A percentile compares a stretch with the other conserved stretches of the same genome.
phyloP scores from a whole-genome alignment of 1,140 invertebrate genomes.

The Sminthurides bifidus region DNA sequence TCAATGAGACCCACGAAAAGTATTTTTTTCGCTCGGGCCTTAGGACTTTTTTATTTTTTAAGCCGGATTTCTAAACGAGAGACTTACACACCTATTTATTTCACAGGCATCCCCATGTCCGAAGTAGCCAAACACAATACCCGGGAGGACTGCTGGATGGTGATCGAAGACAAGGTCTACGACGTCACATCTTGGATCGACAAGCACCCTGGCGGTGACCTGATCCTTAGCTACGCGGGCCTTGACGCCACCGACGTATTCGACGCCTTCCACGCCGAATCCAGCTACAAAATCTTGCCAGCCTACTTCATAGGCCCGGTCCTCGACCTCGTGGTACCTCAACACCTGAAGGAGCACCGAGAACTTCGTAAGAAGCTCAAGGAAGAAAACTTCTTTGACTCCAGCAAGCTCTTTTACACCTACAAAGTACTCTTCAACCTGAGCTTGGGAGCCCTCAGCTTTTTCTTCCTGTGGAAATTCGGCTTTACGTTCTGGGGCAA shows the following conservation, averaged over 20 bases:
- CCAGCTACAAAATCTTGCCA: slow-evolving; percentile 8
- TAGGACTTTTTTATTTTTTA: too few species aligned
- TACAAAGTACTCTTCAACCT: slow-evolving; percentile 4
- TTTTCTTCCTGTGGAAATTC: not conserved
- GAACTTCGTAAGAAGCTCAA: not conserved
- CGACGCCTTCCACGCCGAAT: slow-evolving; percentile 2
- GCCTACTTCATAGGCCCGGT: not conserved
- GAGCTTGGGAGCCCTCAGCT: not conserved
- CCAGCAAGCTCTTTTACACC: slow-evolving; percentile 1
- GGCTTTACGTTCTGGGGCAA: not conserved
- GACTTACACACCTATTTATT: too few species aligned
- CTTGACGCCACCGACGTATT: slow-evolving; percentile 3
- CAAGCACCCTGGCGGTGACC: slow-evolving; percentile 33
- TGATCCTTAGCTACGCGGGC: slow-evolving; percentile 5
- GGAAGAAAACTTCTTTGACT: not conserved
- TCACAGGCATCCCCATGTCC: slow-evolving; percentile 3
- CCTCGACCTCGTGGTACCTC: not conserved
- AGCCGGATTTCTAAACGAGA: too few species aligned
- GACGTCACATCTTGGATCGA: slow-evolving; percentile 30
- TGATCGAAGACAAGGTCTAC: slow-evolving; percentile 33
- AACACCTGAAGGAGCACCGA: not conserved
- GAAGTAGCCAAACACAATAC: slow-evolving; percentile 4
- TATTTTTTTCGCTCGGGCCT: too few species aligned
- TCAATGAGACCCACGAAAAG: too few species aligned
- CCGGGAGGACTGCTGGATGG: slow-evolving; percentile 5